These are phyloP conservation scores for Cephalopholis sonnerati DNA, from an alignment of 2,113 vertebrate genomes.

Conservation along the genomic window DNA sequence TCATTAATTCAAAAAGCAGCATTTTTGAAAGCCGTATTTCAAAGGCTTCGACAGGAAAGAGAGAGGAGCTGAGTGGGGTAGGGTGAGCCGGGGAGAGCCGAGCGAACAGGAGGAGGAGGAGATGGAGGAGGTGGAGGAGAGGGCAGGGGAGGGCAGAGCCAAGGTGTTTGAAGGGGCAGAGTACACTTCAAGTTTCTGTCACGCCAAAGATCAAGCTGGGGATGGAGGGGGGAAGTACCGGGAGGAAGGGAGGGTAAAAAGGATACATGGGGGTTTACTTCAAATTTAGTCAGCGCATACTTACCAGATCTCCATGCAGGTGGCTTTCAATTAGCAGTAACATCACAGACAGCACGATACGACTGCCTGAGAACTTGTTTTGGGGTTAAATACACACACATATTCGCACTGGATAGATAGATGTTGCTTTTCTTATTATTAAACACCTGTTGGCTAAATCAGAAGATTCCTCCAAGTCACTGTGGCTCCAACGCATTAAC, in stretches of 20 bases:
- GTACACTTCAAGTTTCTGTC: constrained; percentile 82
- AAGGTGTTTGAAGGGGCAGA: constrained; percentile 84
- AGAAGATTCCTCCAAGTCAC: constrained; percentile 26
- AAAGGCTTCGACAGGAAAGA: constrained; percentile 83
- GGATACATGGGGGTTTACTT: constrained; percentile 6
- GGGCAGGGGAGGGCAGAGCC: constrained; percentile 67
- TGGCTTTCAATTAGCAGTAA: constrained; percentile 23
- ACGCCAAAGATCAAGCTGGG: constrained; percentile 69
- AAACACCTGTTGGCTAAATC: constrained; percentile 41
- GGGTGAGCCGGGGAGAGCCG: constrained; percentile 57
- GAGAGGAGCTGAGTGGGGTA: constrained; percentile 77
- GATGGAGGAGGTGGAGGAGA: constrained; percentile 30
- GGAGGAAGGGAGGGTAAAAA: background rate
- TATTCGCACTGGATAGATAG: background rate
- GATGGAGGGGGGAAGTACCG: background rate
- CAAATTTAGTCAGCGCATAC: constrained; percentile 10
- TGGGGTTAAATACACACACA: background rate
- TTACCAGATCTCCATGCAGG: background rate
- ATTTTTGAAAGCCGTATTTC: constrained; percentile 86
- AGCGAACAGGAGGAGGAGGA: constrained; percentile 30
- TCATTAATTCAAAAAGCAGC: constrained; percentile 87
- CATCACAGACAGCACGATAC: background rate
- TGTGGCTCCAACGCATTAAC: constrained; percentile 3
- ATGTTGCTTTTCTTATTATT: too few relatives aligned
- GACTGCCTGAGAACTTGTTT: constrained; percentile 1